These are phyloP conservation scores for Apostichopus parvimensis DNA, from an alignment of 35 echinoderm and acorn worm species.

Conservation along the genomic window DNA sequence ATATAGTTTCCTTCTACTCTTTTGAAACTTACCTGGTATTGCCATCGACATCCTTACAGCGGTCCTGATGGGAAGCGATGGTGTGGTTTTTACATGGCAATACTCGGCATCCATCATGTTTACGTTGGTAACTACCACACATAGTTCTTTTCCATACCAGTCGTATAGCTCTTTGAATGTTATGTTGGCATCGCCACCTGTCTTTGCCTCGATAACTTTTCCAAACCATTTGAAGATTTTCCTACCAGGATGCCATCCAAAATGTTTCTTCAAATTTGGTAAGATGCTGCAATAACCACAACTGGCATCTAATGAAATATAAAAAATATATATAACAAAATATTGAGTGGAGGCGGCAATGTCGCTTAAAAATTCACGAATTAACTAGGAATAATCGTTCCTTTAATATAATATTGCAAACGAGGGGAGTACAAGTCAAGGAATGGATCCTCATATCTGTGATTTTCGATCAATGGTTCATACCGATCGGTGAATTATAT, in stretches of 20 bases:
- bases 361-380: too few relatives aligned
- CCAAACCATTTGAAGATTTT: slow-evolving; percentile 84
- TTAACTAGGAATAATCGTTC: too few relatives aligned
- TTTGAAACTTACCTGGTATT: slow-evolving; percentile 73
- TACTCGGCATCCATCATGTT: slow-evolving; percentile 88
- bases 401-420: too few relatives aligned
- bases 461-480: too few relatives aligned
- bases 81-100: slow-evolving; percentile 94
- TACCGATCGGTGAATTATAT: too few relatives aligned
- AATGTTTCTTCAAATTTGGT: slow-evolving; percentile 76
- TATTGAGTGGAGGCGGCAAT: too few relatives aligned
- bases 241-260: slow-evolving; percentile 93
- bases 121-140: slow-evolving; percentile 84
- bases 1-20: neutral
- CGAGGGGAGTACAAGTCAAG: too few relatives aligned
- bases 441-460: too few relatives aligned
- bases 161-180: slow-evolving; percentile 87
- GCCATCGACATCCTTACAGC: slow-evolving; percentile 93
- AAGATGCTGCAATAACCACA: slow-evolving; percentile 81
- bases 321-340: too few relatives aligned
- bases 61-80: slow-evolving; percentile 71
- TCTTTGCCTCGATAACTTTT: slow-evolving; percentile 64
- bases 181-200: slow-evolving; percentile 52
- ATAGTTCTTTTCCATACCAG: slow-evolving; percentile 65
- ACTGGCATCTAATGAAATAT: slow-evolving; percentile 55